A percentile compares a stretch with the other conserved stretches of the same genome.
Conservation (phyloP, 1,140 invertebrate genomes). For the Chironomus striatipennis region DNA sequence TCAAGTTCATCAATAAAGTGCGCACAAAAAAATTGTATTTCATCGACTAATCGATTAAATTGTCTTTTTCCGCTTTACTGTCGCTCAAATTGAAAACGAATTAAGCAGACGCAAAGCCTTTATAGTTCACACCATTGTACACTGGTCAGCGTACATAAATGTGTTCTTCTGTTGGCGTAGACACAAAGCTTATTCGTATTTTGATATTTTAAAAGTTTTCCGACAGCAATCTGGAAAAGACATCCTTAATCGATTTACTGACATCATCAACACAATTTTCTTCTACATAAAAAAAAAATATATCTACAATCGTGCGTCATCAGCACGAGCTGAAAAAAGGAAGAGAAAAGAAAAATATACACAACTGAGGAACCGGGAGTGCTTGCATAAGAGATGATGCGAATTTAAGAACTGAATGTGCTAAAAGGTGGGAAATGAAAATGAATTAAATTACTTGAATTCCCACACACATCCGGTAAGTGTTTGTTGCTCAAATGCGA, state of each 20-base stretch:
- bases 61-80: slow-evolving; percentile 23
- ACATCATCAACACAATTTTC: neutral
- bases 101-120: no score
- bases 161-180: neutral
- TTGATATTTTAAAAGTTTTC: neutral
- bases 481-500: neutral
- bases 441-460: neutral
- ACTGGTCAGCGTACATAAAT: neutral
- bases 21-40: neutral
- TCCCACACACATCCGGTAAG: slow-evolving; percentile 20
- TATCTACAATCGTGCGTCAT: no score
- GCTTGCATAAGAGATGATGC: neutral
- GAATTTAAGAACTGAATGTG: neutral
- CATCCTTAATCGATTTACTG: slow-evolving; percentile 19
- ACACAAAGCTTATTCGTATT: neutral
- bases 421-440: neutral
- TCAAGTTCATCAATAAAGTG: neutral
- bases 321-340: neutral
- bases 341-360: neutral
- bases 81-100: slow-evolving; percentile 11
- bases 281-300: no score
- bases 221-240: slow-evolving; percentile 22
- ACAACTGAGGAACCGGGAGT: neutral
- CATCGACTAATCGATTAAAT: slow-evolving; percentile 11
- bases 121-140: no score